Conservation (phyloP, 2,113 vertebrate species). For the Carlito syrichta region DNA sequence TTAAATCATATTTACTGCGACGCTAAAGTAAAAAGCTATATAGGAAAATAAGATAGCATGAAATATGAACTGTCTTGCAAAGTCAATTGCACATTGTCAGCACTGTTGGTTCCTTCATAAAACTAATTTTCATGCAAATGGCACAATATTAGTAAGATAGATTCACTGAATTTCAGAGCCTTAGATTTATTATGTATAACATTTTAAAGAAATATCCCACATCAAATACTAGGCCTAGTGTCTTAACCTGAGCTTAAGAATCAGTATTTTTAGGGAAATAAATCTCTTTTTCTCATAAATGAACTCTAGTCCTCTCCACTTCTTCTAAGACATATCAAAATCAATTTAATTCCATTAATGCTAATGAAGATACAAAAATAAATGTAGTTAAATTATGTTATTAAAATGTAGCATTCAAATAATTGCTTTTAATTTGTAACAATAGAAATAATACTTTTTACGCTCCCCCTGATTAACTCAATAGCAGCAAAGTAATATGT, state of each 20-base stretch:
- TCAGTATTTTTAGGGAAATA: background rate
- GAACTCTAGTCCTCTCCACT: background rate
- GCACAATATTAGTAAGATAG: background rate
- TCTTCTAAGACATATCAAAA: background rate
- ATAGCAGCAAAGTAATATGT: background rate
- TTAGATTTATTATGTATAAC: background rate
- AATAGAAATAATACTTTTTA: background rate
- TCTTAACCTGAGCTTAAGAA: background rate
- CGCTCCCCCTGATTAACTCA: background rate
- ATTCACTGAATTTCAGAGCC: background rate
- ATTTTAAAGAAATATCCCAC: background rate
- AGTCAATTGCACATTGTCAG: background rate
- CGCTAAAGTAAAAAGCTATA: background rate
- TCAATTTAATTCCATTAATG: conserved; percentile 34
- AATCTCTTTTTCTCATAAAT: background rate
- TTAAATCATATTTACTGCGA: too few species aligned
- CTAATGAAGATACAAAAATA: conserved; percentile 42
- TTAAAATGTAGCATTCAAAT: conserved; percentile 32
- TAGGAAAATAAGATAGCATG: background rate
- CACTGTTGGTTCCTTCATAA: background rate
- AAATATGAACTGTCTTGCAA: background rate
- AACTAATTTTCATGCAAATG: background rate
- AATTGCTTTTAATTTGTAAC: conserved; percentile 49
- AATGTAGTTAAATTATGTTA: conserved; percentile 53
- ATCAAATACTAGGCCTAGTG: background rate